phyloP scores from a whole-genome alignment of 2,888 invertebrate species.

The Pterostichus niger region DNA sequence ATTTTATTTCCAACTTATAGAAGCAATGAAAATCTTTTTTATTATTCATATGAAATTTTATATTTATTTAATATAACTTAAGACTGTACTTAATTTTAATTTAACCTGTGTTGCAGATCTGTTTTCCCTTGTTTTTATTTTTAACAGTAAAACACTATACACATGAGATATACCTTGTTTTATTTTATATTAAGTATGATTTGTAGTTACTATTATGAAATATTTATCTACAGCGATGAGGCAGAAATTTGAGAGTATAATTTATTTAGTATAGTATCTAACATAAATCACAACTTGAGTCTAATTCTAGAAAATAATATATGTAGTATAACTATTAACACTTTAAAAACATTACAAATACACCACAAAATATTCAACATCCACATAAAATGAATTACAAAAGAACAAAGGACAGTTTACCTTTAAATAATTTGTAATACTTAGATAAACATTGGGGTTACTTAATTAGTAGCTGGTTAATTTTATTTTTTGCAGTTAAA shows the following conservation, averaged over 20 bases:
- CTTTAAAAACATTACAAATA: background rate
- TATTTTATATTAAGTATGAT: conserved; percentile 52
- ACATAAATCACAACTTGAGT: background rate
- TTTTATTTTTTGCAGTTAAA: too few relatives aligned
- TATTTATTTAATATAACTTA: conserved; percentile 62
- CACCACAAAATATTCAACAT: conserved; percentile 5
- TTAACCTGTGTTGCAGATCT: conserved; percentile 57
- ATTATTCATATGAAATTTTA: conserved; percentile 41
- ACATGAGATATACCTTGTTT: conserved; percentile 34
- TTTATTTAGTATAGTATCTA: background rate
- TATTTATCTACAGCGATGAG: background rate
- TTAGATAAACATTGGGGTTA: too few relatives aligned
- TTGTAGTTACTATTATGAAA: background rate
- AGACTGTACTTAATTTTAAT: conserved; percentile 62
- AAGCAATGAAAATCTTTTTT: conserved; percentile 44
- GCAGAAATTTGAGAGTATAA: background rate
- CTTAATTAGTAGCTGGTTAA: too few relatives aligned
- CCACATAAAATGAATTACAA: background rate
- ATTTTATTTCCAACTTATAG: conserved; percentile 54
- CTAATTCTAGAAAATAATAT: background rate
- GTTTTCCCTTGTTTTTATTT: conserved; percentile 53
- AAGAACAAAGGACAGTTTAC: too few relatives aligned
- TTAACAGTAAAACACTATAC: conserved; percentile 64
- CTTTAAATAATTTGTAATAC: too few relatives aligned
- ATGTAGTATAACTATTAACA: too few relatives aligned